Percentiles rank a stretch among this genome's conserved stretches.
Conservation (phyloP, 2,113 vertebrate genomes). For the Ceuthmochares aereus region DNA sequence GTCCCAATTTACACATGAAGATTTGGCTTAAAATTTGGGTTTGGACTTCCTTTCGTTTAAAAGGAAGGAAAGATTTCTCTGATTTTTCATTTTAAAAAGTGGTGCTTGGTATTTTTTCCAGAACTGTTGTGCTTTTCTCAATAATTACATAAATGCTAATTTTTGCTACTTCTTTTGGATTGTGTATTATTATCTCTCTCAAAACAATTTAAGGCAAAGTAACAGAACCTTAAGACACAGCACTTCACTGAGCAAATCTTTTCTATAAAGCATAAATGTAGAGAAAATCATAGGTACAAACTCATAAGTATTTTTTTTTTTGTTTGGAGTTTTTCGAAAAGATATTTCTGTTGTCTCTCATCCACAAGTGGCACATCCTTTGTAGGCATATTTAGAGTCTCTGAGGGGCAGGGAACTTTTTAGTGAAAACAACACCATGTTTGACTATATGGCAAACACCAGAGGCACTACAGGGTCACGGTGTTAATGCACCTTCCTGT, state of each 20-base stretch:
- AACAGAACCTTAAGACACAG: neutral
- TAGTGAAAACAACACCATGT: accelerated
- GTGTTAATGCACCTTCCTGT: neutral
- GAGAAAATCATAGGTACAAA: neutral
- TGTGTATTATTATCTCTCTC: neutral
- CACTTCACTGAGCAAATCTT: neutral
- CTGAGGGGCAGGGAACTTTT: neutral
- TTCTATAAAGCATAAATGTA: neutral
- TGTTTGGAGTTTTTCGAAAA: neutral
- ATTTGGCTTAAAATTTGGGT: neutral
- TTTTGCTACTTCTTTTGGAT: neutral
- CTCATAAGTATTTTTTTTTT: neutral
- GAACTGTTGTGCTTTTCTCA: neutral
- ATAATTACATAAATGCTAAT: neutral
- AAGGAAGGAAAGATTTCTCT: neutral
- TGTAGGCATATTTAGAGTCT: neutral
- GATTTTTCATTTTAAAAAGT: neutral
- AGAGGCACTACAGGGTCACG: neutral
- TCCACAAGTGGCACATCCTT: neutral
- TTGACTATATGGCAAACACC: neutral
- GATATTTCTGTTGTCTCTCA: neutral
- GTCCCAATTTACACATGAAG: neutral
- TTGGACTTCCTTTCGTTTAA: neutral
- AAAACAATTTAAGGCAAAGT: neutral
- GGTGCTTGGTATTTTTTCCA: neutral